Evolutionary conservation across 2,797 vertebrate genomes (phyloP).

Genomic region (Syngnathus rostellatus): DNA sequence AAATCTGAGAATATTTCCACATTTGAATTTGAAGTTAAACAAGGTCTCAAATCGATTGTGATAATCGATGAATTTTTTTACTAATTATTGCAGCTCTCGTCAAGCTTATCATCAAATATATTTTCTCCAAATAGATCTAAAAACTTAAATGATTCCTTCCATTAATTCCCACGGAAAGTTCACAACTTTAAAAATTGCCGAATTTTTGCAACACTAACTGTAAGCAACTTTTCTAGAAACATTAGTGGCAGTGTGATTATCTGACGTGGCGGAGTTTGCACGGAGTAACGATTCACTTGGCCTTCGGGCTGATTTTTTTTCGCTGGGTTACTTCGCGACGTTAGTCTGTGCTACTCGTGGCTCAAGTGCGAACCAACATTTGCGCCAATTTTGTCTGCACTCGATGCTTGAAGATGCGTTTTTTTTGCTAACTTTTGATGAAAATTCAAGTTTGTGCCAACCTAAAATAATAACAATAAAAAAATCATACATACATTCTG

Average conservation of each 20-base stretch:
- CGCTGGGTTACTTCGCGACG: too few relatives aligned
- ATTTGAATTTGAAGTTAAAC: neutral
- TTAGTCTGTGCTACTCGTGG: neutral
- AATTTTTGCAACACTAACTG: neutral
- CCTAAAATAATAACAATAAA: neutral
- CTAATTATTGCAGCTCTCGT: too few relatives aligned
- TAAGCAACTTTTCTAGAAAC: neutral
- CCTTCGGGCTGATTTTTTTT: neutral
- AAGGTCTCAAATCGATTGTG: too few relatives aligned
- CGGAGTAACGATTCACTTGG: neutral
- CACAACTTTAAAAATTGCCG: neutral
- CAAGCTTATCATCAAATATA: too few relatives aligned
- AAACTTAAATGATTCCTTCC: too few relatives aligned
- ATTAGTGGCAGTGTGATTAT: neutral
- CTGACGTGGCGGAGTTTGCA: neutral
- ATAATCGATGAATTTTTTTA: too few relatives aligned
- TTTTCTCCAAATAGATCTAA: too few relatives aligned
- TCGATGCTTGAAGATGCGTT: neutral
- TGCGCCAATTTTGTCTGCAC: neutral
- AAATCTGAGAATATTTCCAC: neutral
- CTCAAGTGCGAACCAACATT: neutral
- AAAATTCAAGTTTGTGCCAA: neutral
- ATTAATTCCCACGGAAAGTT: neutral
- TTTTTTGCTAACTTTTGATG: neutral
- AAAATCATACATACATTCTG: neutral